Evolutionary conservation across 2,113 vertebrate species (phyloP).

Genomic region (Proteles cristata): DNA sequence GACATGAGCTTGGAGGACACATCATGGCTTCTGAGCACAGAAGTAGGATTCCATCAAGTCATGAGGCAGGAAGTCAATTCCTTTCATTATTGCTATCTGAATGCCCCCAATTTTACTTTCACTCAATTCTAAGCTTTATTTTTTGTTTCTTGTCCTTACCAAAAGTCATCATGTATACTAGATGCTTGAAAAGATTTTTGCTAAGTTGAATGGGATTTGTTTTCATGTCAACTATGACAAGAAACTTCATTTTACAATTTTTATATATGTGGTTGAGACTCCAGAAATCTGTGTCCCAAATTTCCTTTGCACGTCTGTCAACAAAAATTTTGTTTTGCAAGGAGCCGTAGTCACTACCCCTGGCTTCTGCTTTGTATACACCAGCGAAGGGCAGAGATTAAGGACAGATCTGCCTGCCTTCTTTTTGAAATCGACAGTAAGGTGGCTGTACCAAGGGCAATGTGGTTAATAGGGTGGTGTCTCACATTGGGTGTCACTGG

Average conservation of each 20-base stretch:
- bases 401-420: background rate
- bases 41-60: background rate
- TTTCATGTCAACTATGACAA: background rate
- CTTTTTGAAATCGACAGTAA: background rate
- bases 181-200: background rate
- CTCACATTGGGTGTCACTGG: background rate
- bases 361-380: background rate
- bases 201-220: background rate
- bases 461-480: background rate
- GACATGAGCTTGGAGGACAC: background rate
- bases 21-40: background rate
- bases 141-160: constrained; percentile 15
- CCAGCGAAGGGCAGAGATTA: background rate
- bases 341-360: background rate
- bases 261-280: background rate
- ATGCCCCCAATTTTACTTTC: background rate
- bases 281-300: background rate
- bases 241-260: background rate
- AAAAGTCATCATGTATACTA: background rate
- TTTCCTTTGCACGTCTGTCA: background rate
- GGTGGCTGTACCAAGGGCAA: background rate
- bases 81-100: background rate
- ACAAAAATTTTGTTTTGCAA: background rate
- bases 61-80: background rate
- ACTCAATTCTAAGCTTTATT: background rate